phyloP scores from a whole-genome alignment of 1,140 invertebrate species.

The Eupeodes corollae region DNA sequence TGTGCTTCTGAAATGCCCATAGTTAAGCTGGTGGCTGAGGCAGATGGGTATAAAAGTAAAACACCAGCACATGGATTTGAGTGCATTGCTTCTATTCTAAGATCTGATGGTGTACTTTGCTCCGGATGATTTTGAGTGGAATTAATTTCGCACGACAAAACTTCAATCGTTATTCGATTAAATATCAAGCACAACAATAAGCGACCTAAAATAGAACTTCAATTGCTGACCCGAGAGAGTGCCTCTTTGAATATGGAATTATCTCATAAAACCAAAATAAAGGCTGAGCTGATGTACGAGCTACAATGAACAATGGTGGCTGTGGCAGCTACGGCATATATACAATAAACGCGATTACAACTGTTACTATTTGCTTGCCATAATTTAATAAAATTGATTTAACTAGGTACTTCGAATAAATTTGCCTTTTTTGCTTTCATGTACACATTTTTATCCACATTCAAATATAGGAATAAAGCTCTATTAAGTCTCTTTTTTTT shows the following conservation, averaged over 20 bases:
- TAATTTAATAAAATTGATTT: neutral
- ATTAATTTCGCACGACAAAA: conserved; percentile 2
- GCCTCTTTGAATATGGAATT: too few relatives aligned
- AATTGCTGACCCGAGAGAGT: too few relatives aligned
- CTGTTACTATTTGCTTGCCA: neutral
- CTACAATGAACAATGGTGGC: too few relatives aligned
- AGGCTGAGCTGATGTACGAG: too few relatives aligned
- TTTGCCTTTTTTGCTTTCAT: neutral
- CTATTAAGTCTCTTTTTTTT: neutral
- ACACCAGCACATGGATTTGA: too few relatives aligned
- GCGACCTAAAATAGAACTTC: neutral
- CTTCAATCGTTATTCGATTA: conserved; percentile 3
- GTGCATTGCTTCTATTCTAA: too few relatives aligned
- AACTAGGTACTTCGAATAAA: neutral
- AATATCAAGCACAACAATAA: neutral
- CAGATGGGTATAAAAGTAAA: too few relatives aligned
- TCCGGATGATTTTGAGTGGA: neutral
- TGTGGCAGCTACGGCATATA: too few relatives aligned
- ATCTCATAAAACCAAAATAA: neutral
- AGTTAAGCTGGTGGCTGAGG: too few relatives aligned
- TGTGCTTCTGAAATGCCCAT: too few relatives aligned
- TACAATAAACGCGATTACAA: neutral
- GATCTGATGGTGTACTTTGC: too few relatives aligned
- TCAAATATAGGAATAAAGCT: too few relatives aligned
- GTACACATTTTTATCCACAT: neutral